A percentile compares a stretch with the other conserved stretches of the same genome.
Conservation (phyloP, 2,888 invertebrate genomes). For the Caenorhabditis panamensis region DNA sequence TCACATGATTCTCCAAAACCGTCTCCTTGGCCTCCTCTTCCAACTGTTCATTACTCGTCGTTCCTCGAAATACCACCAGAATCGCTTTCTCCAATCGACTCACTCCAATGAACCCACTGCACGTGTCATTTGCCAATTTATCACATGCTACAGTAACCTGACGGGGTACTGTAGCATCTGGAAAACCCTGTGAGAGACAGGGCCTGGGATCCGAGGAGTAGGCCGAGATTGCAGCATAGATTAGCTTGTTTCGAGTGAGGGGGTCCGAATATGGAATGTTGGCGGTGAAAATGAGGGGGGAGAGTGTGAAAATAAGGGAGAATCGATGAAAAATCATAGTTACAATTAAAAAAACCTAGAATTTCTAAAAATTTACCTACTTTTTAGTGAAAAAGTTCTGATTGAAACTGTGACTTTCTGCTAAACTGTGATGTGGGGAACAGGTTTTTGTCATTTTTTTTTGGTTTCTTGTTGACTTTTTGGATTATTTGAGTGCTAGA, state of each 20-base stretch:
- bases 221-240: constrained; percentile 24
- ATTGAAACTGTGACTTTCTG: neutral
- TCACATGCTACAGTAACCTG: constrained; percentile 39
- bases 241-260: constrained; percentile 19
- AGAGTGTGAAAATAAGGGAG: neutral
- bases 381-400: neutral
- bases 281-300: too few species aligned
- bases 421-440: too few species aligned
- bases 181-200: constrained; percentile 23
- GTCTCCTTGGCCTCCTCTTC: constrained; percentile 59
- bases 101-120: constrained; percentile 64
- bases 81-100: constrained; percentile 57
- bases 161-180: neutral
- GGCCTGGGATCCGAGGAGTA: constrained; percentile 10
- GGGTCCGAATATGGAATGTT: constrained; percentile 37
- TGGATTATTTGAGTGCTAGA: too few species aligned
- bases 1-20: constrained; percentile 52
- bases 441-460: too few species aligned
- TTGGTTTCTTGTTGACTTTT: too few species aligned
- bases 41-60: constrained; percentile 55
- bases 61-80: constrained; percentile 64
- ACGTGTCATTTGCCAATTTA: constrained; percentile 20
- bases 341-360: too few species aligned
- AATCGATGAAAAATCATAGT: neutral
- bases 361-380: neutral